phyloP scores from a whole-genome alignment of 2,113 vertebrate species.

The Xenotilapia flavipinnis region DNA sequence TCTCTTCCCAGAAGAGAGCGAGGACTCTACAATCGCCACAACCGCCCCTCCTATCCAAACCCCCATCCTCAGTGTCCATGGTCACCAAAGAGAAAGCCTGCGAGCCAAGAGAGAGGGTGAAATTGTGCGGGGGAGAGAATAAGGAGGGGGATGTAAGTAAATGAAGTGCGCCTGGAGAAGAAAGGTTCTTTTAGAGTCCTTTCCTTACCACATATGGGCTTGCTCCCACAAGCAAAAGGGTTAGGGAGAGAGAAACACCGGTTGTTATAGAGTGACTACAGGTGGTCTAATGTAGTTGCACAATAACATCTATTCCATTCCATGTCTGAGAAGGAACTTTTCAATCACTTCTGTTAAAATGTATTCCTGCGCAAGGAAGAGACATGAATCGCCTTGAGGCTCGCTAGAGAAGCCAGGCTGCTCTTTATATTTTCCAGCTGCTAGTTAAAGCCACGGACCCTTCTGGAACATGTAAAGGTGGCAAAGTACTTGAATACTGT shows the following conservation, averaged over 20 bases:
- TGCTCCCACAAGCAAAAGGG: constrained; percentile 46
- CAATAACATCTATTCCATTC: constrained; percentile 41
- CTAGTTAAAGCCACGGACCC: not conserved
- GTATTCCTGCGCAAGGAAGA: constrained; percentile 27
- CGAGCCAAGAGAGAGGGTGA: constrained; percentile 39
- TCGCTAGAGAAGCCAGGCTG: constrained; percentile 2
- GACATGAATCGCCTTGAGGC: constrained; percentile 26
- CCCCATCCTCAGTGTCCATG: not conserved
- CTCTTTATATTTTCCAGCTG: constrained; percentile 1
- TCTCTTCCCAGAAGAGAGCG: constrained; percentile 68
- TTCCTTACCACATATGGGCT: constrained; percentile 55
- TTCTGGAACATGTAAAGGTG: not conserved
- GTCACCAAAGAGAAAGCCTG: constrained; percentile 44
- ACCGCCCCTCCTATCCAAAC: not conserved
- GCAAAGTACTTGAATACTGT: not conserved
- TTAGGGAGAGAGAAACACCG: constrained; percentile 9
- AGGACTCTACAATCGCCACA: constrained; percentile 41
- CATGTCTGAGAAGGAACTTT: constrained; percentile 40
- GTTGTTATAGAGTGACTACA: constrained; percentile 48
- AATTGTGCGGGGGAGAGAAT: constrained; percentile 30
- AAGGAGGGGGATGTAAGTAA: constrained; percentile 36
- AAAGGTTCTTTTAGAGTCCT: constrained; percentile 54
- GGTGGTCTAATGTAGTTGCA: constrained; percentile 40
- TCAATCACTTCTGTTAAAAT: constrained; percentile 47
- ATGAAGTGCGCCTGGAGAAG: constrained; percentile 53